A percentile compares a stretch with the other conserved stretches of the same genome.
Evolutionary conservation across 2,888 invertebrate species (phyloP).

Genomic region (Polymixis lichenea): DNA sequence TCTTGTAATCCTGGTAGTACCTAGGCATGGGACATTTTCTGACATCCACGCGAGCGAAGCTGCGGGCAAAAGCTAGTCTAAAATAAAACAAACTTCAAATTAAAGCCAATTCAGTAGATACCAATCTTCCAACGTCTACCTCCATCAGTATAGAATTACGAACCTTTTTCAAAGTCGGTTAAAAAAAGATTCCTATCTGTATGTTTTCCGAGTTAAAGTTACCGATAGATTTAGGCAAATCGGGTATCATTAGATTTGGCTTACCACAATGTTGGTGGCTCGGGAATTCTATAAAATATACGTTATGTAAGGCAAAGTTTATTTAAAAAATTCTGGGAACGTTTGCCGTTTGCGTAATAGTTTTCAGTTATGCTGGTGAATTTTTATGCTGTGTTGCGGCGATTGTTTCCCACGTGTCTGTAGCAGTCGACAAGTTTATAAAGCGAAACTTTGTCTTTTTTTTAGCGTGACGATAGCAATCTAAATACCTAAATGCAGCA

Average conservation of each 20-base stretch:
- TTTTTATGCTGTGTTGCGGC: constrained; percentile 8
- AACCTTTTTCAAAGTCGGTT: constrained; percentile 32
- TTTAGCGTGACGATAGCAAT: no score
- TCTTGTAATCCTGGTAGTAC: no score
- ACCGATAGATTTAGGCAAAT: constrained; percentile 49
- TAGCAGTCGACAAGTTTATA: no score
- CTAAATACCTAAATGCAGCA: no score
- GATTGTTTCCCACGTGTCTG: no score
- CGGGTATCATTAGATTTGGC: constrained; percentile 47
- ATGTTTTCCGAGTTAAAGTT: constrained; percentile 32
- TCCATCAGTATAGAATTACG: constrained; percentile 6
- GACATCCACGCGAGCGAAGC: no score
- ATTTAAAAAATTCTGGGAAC: constrained; percentile 23
- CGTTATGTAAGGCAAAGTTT: constrained; percentile 26
- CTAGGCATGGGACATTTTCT: no score
- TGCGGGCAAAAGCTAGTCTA: neutral
- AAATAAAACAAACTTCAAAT: neutral
- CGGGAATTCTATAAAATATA: constrained; percentile 43
- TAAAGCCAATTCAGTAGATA: neutral
- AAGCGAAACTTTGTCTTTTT: no score
- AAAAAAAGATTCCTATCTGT: constrained; percentile 22
- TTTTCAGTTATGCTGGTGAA: constrained; percentile 24
- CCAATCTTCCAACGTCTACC: constrained; percentile 10
- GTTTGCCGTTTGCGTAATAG: constrained; percentile 6
- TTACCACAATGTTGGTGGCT: constrained; percentile 30